Conservation (phyloP, 2,888 invertebrate species). For the Matsumyia berberina region DNA sequence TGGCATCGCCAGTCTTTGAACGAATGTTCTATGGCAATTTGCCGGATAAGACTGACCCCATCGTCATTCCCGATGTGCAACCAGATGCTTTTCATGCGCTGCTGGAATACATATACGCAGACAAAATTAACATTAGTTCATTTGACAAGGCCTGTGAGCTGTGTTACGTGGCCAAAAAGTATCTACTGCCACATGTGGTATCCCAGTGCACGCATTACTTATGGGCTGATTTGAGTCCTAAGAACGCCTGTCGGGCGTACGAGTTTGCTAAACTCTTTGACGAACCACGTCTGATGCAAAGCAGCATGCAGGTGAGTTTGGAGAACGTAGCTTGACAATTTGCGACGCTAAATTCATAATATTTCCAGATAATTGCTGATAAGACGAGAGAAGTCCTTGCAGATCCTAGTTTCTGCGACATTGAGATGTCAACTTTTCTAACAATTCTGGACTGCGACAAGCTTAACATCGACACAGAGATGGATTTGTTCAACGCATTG, state of each 20-base stretch:
- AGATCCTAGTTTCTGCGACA: slow-evolving; percentile 91
- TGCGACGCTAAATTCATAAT: not conserved
- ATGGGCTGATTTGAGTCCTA: slow-evolving; percentile 89
- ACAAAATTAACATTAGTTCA: slow-evolving; percentile 90
- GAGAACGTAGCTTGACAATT: not conserved
- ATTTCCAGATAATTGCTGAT: slow-evolving; percentile 89
- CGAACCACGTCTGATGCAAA: slow-evolving; percentile 91
- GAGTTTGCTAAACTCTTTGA: slow-evolving; percentile 94
- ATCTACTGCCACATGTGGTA: slow-evolving; percentile 93
- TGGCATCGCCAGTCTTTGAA: slow-evolving; percentile 95
- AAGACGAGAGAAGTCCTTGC: slow-evolving; percentile 91
- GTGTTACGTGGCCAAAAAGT: slow-evolving; percentile 95
- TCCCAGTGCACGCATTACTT: slow-evolving; percentile 92
- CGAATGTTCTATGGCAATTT: slow-evolving; percentile 95
- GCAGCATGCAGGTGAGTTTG: slow-evolving; percentile 88
- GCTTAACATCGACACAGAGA: slow-evolving; percentile 90
- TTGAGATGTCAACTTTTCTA: slow-evolving; percentile 90
- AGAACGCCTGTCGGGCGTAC: slow-evolving; percentile 93
- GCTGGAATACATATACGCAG: slow-evolving; percentile 93
- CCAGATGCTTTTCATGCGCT: slow-evolving; percentile 93
- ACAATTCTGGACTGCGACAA: slow-evolving; percentile 91
- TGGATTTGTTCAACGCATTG: slow-evolving; percentile 91
- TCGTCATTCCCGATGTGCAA: slow-evolving; percentile 92
- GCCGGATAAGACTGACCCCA: slow-evolving; percentile 91
- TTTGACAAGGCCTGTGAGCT: slow-evolving; percentile 94